phyloP scores from a whole-genome alignment of 1,140 invertebrate species.

The Antheraea pernyi region DNA sequence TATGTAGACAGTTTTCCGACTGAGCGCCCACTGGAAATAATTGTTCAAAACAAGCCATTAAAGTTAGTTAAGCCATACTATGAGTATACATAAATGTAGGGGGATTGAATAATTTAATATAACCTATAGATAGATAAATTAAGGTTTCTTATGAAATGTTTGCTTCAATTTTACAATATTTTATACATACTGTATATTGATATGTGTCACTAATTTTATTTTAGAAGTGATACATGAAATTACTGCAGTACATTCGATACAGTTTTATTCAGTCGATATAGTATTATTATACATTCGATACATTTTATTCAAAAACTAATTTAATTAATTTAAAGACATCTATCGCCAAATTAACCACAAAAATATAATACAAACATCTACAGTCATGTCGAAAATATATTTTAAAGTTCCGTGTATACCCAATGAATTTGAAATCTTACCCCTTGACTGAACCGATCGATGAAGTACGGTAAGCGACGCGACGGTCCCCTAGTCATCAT shows the following conservation, averaged over 20 bases:
- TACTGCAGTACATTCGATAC: too few relatives aligned
- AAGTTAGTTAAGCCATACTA: background rate
- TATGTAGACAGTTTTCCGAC: background rate
- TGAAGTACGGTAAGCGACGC: conserved; percentile 22
- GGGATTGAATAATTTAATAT: background rate
- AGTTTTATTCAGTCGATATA: too few relatives aligned
- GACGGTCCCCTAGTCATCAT: conserved; percentile 32
- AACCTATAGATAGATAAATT: background rate
- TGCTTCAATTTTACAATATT: too few relatives aligned
- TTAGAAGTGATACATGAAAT: too few relatives aligned
- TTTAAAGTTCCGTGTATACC: conserved; percentile 16
- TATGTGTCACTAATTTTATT: too few relatives aligned
- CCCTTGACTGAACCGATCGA: conserved; percentile 33
- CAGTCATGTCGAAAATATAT: background rate
- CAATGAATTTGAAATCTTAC: conserved; percentile 29
- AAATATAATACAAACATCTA: background rate
- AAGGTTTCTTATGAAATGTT: background rate
- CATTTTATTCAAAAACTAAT: too few relatives aligned
- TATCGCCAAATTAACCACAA: too few relatives aligned
- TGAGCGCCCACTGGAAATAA: background rate
- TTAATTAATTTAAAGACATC: too few relatives aligned
- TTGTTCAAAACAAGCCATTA: background rate
- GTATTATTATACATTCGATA: too few relatives aligned
- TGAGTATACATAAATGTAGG: too few relatives aligned
- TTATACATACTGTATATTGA: too few relatives aligned